Conservation (phyloP, 92 coral and sea anemone genomes). For the Parazoanthus swiftii region DNA sequence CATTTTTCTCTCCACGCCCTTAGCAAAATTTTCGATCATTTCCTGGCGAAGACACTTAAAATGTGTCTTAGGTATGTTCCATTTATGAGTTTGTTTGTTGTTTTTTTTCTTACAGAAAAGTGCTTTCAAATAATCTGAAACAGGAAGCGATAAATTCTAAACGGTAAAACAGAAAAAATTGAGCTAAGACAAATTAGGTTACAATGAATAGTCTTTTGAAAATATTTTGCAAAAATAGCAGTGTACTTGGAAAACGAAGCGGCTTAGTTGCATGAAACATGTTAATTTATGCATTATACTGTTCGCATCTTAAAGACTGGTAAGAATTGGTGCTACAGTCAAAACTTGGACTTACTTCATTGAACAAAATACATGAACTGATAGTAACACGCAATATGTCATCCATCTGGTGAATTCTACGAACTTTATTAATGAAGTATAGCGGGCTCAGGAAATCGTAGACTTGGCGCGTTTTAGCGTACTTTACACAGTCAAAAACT, state of each 20-base stretch:
- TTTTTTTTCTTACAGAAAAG: no score
- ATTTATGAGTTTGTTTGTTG: no score
- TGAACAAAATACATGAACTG: neutral
- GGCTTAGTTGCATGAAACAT: neutral
- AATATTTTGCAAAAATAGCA: no score
- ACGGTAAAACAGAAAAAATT: no score
- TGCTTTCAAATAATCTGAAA: neutral
- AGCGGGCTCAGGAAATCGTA: no score
- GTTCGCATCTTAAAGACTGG: no score
- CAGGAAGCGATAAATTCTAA: neutral
- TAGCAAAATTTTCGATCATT: neutral
- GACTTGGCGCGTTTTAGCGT: no score
- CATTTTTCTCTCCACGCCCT: neutral
- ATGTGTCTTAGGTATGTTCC: neutral
- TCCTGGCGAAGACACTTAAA: neutral
- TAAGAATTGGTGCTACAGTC: neutral
- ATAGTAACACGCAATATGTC: neutral
- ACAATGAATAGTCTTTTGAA: neutral
- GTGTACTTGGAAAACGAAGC: neutral
- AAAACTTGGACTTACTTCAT: neutral
- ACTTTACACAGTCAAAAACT: neutral
- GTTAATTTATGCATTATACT: no score
- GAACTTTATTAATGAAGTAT: no score
- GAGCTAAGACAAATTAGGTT: neutral
- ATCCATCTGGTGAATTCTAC: no score